Conservation (phyloP, 2,113 vertebrate species). For the Nerophis lumbriciformis region DNA sequence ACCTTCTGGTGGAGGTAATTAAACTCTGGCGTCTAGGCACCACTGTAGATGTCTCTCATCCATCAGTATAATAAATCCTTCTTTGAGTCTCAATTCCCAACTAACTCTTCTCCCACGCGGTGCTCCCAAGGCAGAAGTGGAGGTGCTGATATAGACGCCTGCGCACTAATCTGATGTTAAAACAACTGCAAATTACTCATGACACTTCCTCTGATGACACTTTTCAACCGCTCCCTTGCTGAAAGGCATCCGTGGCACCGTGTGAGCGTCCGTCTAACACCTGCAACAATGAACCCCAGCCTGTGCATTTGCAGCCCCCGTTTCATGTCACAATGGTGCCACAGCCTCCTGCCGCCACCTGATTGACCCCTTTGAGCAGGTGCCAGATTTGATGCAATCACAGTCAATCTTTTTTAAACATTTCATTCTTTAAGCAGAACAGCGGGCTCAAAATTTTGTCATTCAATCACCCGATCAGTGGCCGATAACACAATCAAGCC, state of each 20-base stretch:
- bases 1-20: no score
- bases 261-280: conserved; percentile 28
- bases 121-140: conserved; percentile 36
- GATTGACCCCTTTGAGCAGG: conserved; percentile 69
- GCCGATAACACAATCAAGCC: conserved; percentile 70
- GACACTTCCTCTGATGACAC: conserved; percentile 68
- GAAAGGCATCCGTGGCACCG: conserved; percentile 41
- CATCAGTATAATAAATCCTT: conserved; percentile 36
- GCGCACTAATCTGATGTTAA: conserved; percentile 45
- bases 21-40: no score
- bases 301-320: conserved; percentile 48
- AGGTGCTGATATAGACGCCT: conserved; percentile 41
- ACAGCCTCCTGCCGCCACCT: conserved; percentile 60
- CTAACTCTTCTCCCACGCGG: conserved; percentile 31
- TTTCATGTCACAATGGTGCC: conserved; percentile 58
- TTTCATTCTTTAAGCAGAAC: conserved; percentile 67
- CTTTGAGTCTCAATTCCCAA: conserved; percentile 28
- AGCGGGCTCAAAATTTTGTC: conserved; percentile 68
- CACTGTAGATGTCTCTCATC: conserved; percentile 26
- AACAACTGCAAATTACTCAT: conserved; percentile 63
- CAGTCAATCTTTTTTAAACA: conserved; percentile 69
- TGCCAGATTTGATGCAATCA: conserved; percentile 69
- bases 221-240: conserved; percentile 57
- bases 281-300: conserved; percentile 36
- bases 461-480: conserved; percentile 68